Base-by-base conservation (phyloP, 2,888 invertebrate species). In the Graphium colonna region DNA sequence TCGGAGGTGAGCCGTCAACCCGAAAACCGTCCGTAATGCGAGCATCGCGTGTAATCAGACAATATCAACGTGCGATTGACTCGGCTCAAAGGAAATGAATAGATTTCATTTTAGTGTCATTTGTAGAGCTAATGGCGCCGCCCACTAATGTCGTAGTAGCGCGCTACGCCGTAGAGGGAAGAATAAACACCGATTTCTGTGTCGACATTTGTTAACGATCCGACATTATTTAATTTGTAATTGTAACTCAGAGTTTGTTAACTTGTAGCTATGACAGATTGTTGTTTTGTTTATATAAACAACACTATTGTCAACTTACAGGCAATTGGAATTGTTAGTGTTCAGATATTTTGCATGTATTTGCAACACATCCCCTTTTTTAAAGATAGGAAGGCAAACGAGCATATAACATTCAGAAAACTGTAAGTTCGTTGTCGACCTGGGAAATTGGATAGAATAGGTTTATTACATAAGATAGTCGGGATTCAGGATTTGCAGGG, bases 21-120 rank as follows among this genome's bases (percentile, higher is more conserved):
- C 59, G 58, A 56, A 60, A 63, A 67, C 65, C 68, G 71, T 62
- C 67, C 61, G 68, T 89, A 90, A 90, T 90, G 89, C 70, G 65
- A 60, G 72, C 65, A 88, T 90, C 86, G 90, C 90, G 90, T 90
- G 90, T 77, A 83, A 78, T 79, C 75, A 71, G 67, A 83, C 86
- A 83, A 87, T 89, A 87, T 84, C 74, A 73, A 71, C 70, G 69
- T 74, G 70, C 85, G 80, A 87, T 87, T 85, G 88, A 85, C 86
- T 87, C 81, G 72, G 68, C 75, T 75, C 75, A 71, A 78, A 79
- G 87, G 86, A 89, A 89, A 89, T 89, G 88, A 89, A 89, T 88
- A 89, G 89, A 89, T 89, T 89, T 88, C 82, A 83, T 88, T 88
- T 82, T 82, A 82, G 86, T 89, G 88, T 86, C 89, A 86, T 89